Conservation (phyloP, 1,140 invertebrate genomes). For the Archegozetes longisetosus region DNA sequence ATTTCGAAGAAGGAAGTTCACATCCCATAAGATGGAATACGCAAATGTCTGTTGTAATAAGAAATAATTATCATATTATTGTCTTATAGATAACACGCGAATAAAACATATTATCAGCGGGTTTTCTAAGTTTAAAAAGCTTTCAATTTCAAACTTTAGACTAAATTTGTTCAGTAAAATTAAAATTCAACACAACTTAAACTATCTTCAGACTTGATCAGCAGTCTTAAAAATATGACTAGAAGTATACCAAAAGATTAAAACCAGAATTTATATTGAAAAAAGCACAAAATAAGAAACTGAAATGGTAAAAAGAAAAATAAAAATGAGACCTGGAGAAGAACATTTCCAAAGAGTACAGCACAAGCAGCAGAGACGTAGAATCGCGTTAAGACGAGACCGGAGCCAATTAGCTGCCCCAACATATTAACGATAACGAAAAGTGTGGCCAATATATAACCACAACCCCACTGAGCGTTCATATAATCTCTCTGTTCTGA, state of each 20-base stretch:
- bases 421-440: conserved; percentile 86
- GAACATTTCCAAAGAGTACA: conserved; percentile 85
- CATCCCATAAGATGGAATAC: conserved; percentile 95
- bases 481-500: conserved; percentile 94
- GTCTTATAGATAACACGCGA: conserved; percentile 28
- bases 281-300: not conserved
- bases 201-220: too few species aligned
- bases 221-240: not conserved
- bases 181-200: too few species aligned
- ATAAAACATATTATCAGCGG: conserved; percentile 9
- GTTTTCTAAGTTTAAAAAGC: too few species aligned
- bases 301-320: not conserved
- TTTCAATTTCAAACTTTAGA: too few species aligned
- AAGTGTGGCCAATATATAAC: conserved; percentile 73
- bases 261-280: not conserved
- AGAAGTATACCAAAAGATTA: not conserved
- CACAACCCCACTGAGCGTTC: conserved; percentile 95
- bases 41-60: conserved; percentile 59
- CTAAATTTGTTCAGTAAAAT: too few species aligned
- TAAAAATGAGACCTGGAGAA: conserved; percentile 55
- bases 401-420: conserved; percentile 85
- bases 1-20: conserved; percentile 86
- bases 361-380: conserved; percentile 89
- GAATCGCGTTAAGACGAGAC: conserved; percentile 82
- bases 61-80: not conserved